A percentile compares a stretch with the other conserved stretches of the same genome.
Conservation (phyloP, 2,888 invertebrate species). For the Chrysomela aeneicollis region DNA sequence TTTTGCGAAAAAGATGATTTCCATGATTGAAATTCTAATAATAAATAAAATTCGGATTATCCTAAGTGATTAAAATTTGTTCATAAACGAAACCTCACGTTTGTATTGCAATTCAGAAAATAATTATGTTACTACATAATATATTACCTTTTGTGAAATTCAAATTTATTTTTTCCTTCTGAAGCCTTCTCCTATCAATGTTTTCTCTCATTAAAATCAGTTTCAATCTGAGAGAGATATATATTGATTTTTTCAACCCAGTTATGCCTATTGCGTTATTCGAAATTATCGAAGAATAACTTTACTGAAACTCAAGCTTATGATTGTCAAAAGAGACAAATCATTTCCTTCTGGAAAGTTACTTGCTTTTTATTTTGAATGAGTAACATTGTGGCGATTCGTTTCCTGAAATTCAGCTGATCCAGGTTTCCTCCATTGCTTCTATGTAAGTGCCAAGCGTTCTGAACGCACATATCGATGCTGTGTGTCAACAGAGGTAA, state of each 20-base stretch:
- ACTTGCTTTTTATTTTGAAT: constrained; percentile 22
- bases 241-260: neutral
- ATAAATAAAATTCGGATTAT: no score
- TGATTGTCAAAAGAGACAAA: constrained; percentile 7
- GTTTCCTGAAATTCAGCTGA: constrained; percentile 23
- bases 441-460: constrained; percentile 24
- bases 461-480: constrained; percentile 14
- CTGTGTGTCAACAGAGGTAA: neutral
- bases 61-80: no score
- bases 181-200: no score
- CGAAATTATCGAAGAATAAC: neutral
- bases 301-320: neutral
- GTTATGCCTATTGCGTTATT: neutral
- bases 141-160: no score
- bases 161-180: no score
- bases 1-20: no score
- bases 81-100: no score
- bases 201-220: no score
- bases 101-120: no score
- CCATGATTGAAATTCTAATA: no score
- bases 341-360: constrained; percentile 11
- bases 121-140: no score
- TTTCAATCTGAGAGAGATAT: no score
- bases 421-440: constrained; percentile 21
- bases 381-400: constrained; percentile 18